Evolutionary conservation across 2,888 invertebrate genomes (phyloP), one percentile per base, ranked within the genome.

Genomic region (Drosophila suboccidentalis): DNA sequence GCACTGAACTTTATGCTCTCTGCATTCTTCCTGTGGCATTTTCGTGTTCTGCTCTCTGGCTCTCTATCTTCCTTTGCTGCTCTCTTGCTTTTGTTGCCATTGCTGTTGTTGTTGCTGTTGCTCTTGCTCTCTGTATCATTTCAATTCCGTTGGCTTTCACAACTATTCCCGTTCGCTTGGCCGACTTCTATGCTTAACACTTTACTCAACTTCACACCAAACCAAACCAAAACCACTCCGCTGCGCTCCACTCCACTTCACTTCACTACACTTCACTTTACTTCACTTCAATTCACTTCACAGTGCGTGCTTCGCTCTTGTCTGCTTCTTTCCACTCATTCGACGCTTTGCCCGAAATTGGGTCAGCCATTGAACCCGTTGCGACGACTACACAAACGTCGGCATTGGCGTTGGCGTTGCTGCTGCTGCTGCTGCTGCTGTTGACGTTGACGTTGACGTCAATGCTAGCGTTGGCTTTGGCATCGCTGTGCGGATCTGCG

Each of bases 291-390:
- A 47, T 66, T 65, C 19, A 65, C 65, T 67, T 75, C 41, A 57
- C 61, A 60, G 62, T 75, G 72, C 72, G 76, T 73, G 76, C 82
- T 74, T 74, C 65, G 72, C 79, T 71, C 82, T 77, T 67, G 80
- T 69, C 65, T 76, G 76, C 72, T 78, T 72, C 61, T 79, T 79
- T 66, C 70, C 61, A 70, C 76, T 76, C 70, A 65, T 74, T 66
- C 71, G 66, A 68, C 70, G 77, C 78, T 80, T 60, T 65, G 67
- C 65, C 73, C 68, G 84, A 91, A 92, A 92, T 92, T 92, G 89
- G 92, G 92, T 92, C 92, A 92, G 92, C 91, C 92, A 92, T 92
- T 91, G 91, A 91, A 91, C 91, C 91, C 91, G 90, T 90, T 91
- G 91, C 89, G 90, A 83, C 75, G 75, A 17, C 59, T 34, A 22